Evolutionary conservation across 1,140 invertebrate species (phyloP).

Genomic region (Cydia amplana): DNA sequence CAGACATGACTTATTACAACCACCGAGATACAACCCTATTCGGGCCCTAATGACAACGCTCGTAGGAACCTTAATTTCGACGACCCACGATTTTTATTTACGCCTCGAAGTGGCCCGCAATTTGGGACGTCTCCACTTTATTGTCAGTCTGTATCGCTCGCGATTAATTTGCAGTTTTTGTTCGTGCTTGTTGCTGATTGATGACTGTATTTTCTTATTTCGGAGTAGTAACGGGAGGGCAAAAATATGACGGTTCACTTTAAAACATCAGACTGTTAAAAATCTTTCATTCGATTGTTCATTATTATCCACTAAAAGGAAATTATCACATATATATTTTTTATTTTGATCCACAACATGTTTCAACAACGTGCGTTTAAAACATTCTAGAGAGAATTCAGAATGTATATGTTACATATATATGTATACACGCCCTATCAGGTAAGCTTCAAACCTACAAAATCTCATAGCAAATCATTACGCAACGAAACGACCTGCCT

Average conservation of each 20-base stretch:
- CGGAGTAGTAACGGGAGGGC: background rate
- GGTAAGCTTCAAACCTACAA: background rate
- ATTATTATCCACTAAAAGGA: background rate
- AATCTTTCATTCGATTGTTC: background rate
- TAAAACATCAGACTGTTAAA: conserved; percentile 3
- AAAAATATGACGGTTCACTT: conserved; percentile 2
- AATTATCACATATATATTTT: no score
- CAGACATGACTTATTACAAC: conserved; percentile 76
- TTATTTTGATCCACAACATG: no score
- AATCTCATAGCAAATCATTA: conserved; percentile 11
- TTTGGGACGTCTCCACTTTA: conserved; percentile 62
- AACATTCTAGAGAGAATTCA: no score
- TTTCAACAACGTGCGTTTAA: no score
- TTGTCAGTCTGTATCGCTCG: conserved; percentile 47
- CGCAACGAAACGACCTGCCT: conserved; percentile 15
- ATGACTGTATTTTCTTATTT: conserved; percentile 26
- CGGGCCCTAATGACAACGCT: conserved; percentile 72
- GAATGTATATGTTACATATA: no score
- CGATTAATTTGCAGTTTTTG: conserved; percentile 51
- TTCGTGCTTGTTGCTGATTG: conserved; percentile 35
- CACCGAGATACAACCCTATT: conserved; percentile 76
- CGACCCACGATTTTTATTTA: conserved; percentile 76
- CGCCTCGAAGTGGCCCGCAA: conserved; percentile 64
- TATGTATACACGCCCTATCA: no score
- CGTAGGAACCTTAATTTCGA: conserved; percentile 74